Evolutionary conservation across 2,888 invertebrate genomes (phyloP), one percentile per base, ranked within the genome.

Genomic region (Petrolisthes manimaculis): DNA sequence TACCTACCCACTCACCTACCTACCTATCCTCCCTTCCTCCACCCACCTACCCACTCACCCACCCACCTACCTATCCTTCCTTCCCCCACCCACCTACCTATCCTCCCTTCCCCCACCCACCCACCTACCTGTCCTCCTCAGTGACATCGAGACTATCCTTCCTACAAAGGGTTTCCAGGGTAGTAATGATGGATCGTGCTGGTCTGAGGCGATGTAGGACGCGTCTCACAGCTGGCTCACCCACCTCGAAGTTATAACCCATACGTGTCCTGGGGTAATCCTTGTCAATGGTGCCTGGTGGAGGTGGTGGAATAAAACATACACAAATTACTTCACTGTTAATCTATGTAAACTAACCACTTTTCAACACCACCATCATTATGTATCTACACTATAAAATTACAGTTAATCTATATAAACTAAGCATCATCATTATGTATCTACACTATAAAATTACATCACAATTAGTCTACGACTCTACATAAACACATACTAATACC

Each of bases 131-230:
- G 75, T 89, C 88, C 18, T 85, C 77, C 12, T 89, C 85, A 1
- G 83, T 86, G 9, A 89, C n/a, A n/a, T 89, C 89, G 18, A 24
- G 83, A 24, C 88, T 88, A 83, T 89, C 89, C 67, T 89, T 89
- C 86, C 85, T 82, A 24, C 88, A 88, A 61, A 89, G 61, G 9
- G 88, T 88, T 12, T 89, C 87, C 4, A 83, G 54, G 51, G 55
- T 83, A 6, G 83, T 86, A 67, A 89, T 67, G 80, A 86, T 61
- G 53, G 87, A 88, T 21, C 85, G 74, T 1, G 87, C 69, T 0
- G 89, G 89, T 6, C 88, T 77, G 1, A 89, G 88, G 2, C 88
- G 61, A 5, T 83, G 61, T 53, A 89, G 79, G 5, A 87, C 84
- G 54, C 89, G 21, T 8, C 82, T 67, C 83, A 83, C 82, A 0